Evolutionary conservation across 2,888 invertebrate species (phyloP), one percentile per base, ranked within the genome.

Genomic region (Coleophora flavipennella): DNA sequence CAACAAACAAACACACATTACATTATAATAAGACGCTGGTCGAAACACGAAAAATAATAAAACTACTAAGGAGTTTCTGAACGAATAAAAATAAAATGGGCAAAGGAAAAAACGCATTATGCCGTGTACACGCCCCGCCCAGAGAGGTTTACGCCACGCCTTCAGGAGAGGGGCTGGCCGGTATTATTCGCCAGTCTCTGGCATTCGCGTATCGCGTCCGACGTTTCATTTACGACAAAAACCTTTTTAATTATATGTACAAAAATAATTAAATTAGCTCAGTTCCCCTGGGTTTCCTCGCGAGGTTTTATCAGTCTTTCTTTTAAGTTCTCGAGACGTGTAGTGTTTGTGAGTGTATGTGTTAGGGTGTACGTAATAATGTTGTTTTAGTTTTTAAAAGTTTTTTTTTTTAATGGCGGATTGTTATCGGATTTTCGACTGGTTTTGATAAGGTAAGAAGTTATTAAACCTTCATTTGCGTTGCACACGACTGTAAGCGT

Each of bases 121-220:
- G 40, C 39, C 6, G 33, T 20, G n/a, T 25, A 11, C 28, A 6
- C 3, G 62, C 69, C 44, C 69, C 76, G 72, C 78, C 77, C 59
- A 47, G 27, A 42, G 33, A 44, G 51, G 62, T 65, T 38, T 38
- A 42, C 28, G 62, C 78, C 74, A 66, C 80, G 79, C 78, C 71
- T 48, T 9, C 11, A 12, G 41, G 50, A 56, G 63, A 54, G 71
- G 70, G 75, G 73, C 59, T 50, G 48, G 44, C 31, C 36, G 36
- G 42, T 50, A 46, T 57, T 69, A 69, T 72, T 76, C 60, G 80
- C 77, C 80, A 81, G 81, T 81, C 62, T 45, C 46, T 49, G 47
- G 68, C 73, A 64, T 74, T 77, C 79, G 79, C 79, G 68, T 60
- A 64, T 60, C 63, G 60, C 68, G 69, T 65, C 70, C 73, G 57